phyloP scores from a whole-genome alignment of 2,888 invertebrate genomes.

The Lasioglossum lativentre region DNA sequence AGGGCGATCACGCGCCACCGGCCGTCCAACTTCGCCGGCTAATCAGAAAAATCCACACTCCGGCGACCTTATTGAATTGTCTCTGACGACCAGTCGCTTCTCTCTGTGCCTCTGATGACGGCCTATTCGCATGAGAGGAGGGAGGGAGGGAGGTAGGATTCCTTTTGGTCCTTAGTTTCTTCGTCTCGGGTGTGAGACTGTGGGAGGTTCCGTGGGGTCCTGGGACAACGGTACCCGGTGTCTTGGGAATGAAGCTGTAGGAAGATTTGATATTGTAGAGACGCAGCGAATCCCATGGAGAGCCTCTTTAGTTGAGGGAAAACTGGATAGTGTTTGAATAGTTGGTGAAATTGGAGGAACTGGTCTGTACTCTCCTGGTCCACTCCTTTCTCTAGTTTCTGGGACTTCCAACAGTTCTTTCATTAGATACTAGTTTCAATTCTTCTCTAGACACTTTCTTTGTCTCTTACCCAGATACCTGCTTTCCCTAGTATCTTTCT shows the following conservation, averaged over 20 bases:
- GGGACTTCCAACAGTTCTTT: too few species aligned
- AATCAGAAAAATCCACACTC: constrained; percentile 84
- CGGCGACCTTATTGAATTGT: constrained; percentile 81
- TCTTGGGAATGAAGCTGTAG: background rate
- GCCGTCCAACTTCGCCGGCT: constrained; percentile 81
- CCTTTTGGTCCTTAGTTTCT: background rate
- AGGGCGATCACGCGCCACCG: constrained; percentile 81
- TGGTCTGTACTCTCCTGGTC: background rate
- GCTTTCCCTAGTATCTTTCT: too few species aligned
- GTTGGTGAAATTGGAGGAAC: background rate
- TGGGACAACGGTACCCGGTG: background rate
- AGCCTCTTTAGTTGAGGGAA: background rate
- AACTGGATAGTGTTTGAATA: background rate
- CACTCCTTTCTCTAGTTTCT: too few species aligned
- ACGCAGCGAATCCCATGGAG: background rate
- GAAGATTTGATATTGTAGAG: background rate
- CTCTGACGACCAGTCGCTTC: constrained; percentile 46
- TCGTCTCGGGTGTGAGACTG: background rate
- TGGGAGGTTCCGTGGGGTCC: background rate
- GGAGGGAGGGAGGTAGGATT: background rate
- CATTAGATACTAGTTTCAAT: too few species aligned
- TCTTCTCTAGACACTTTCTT: too few species aligned
- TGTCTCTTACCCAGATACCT: too few species aligned
- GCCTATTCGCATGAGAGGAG: constrained; percentile 22
- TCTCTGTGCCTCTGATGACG: constrained; percentile 42